Conservation (phyloP, 1,140 invertebrate species). For the Macrobrachium rosenbergii region DNA sequence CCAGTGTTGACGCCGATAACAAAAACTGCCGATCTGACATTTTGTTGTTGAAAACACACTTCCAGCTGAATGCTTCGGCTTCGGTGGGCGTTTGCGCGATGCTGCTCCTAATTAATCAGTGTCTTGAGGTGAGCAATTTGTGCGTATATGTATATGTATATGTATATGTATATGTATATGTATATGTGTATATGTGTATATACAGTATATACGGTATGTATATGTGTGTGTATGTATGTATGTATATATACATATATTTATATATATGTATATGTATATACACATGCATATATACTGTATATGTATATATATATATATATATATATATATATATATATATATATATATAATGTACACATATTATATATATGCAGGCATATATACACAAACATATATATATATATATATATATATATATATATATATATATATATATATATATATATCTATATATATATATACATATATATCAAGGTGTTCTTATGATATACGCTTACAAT, state of each 20-base stretch:
- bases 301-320: constrained; percentile 16
- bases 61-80: too few species aligned
- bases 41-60: too few species aligned
- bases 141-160: too few species aligned
- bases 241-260: constrained; percentile 2
- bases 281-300: neutral
- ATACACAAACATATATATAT: neutral
- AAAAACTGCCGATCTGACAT: too few species aligned
- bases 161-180: neutral
- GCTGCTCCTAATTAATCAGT: too few species aligned
- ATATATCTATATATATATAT: neutral
- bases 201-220: neutral
- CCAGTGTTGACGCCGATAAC: too few species aligned
- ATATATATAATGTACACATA: neutral
- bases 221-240: neutral
- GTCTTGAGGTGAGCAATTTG: too few species aligned
- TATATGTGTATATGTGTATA: neutral
- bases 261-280: neutral
- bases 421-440: constrained; percentile 15
- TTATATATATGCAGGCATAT: neutral
- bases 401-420: neutral
- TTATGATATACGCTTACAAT: too few species aligned
- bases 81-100: too few species aligned
- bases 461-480: too few species aligned
- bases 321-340: constrained; percentile 17